These are phyloP conservation scores for Heliconius ismenius DNA, from an alignment of 2,888 invertebrate species.

Conservation along the genomic window DNA sequence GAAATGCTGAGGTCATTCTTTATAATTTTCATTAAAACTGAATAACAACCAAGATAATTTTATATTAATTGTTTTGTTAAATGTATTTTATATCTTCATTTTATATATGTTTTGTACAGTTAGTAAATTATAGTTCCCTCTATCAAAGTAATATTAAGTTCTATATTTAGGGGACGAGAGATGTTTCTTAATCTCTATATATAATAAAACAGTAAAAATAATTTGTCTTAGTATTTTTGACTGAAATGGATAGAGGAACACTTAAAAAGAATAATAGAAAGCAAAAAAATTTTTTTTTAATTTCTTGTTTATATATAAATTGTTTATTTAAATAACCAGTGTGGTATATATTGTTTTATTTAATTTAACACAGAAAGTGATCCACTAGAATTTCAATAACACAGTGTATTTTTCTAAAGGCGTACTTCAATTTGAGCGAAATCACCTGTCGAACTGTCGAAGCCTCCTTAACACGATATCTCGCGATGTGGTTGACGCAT, in stretches of 20 bases:
- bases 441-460: slow-evolving; percentile 45
- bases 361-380: neutral
- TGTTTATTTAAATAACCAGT: neutral
- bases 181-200: too few relatives aligned
- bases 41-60: neutral
- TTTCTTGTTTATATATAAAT: neutral
- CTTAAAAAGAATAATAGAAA: too few relatives aligned
- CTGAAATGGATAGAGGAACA: too few relatives aligned
- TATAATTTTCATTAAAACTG: slow-evolving; percentile 17
- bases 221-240: too few relatives aligned
- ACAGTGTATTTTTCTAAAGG: slow-evolving; percentile 31
- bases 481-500: slow-evolving; percentile 40
- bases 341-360: neutral
- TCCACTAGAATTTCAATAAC: neutral
- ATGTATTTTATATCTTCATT: neutral
- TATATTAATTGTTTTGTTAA: neutral
- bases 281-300: too few relatives aligned
- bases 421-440: slow-evolving; percentile 41
- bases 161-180: too few relatives aligned
- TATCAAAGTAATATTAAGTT: too few relatives aligned
- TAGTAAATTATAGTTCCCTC: neutral
- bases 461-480: slow-evolving; percentile 44
- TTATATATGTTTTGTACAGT: neutral
- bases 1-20: slow-evolving; percentile 14
- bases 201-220: too few relatives aligned